phyloP scores from a whole-genome alignment of 2,113 vertebrate genomes.

The Zosterops borbonicus region DNA sequence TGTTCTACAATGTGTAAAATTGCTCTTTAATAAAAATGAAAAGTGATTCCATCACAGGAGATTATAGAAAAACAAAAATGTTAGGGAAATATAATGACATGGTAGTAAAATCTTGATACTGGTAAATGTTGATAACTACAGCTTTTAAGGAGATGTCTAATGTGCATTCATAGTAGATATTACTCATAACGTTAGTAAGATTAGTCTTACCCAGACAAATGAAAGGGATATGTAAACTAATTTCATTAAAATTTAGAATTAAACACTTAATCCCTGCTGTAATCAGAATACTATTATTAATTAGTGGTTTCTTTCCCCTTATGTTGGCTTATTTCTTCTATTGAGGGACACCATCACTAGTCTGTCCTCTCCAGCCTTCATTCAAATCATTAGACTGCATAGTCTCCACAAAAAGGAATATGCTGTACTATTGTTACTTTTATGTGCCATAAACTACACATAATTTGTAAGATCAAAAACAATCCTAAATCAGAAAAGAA shows the following conservation, averaged over 20 bases:
- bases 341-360: background rate
- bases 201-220: background rate
- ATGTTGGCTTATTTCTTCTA: background rate
- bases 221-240: background rate
- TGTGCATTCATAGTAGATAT: background rate
- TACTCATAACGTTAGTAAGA: background rate
- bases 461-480: background rate
- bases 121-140: background rate
- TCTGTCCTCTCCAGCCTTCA: background rate
- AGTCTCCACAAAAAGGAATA: background rate
- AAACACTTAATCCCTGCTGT: background rate
- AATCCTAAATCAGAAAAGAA: background rate
- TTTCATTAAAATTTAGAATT: background rate
- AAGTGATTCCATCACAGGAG: background rate
- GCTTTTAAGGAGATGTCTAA: background rate
- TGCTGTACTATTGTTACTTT: background rate
- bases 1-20: background rate
- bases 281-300: background rate
- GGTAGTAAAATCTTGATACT: background rate
- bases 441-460: background rate
- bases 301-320: background rate
- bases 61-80: background rate
- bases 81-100: background rate
- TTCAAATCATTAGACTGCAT: background rate
- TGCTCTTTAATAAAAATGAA: background rate